Evolutionary conservation across 2,797 vertebrate species (phyloP), one percentile per base, ranked within the genome.

Genomic region (Thaleichthys pacificus): DNA sequence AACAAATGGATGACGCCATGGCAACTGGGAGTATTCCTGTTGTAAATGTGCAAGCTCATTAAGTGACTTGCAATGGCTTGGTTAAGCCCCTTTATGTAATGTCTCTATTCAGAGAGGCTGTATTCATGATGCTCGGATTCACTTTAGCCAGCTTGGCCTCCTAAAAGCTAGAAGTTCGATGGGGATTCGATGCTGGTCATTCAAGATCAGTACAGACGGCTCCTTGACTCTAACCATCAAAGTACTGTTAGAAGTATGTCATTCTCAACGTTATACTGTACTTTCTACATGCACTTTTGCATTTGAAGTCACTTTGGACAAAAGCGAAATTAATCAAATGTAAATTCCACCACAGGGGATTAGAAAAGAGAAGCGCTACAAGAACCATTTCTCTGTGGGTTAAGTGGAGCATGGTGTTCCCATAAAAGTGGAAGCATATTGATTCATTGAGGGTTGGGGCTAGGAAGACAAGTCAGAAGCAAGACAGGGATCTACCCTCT

Each of bases 1-100:
- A 67, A 72, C 63, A 75, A 21, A 71, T 75, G 70, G 68, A 54
- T 42, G 47, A 56, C 38, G 28, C 69, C 70, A 79, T 79, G 66
- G 77, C 77, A 78, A 72, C 61, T 21, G 38, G 56, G 57, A 69
- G 61, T 56, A 58, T 65, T 61, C 51, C 65, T 54, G 58, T 69
- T 72, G 63, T 68, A 47, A 77, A 70, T 65, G 58, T 74, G 71
- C 51, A 28, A 62, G 32, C 68, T 68, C 38, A 68, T 62, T 21
- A 64, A 57, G 62, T 30, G 47, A 5, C 57, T 68, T 24, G 2
- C 57, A 49, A 64, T 28, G 57, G 58, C 22, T 35, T 61, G 66
- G 61, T 35, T 11, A 35, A 58, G 17, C 6, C 68, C 35, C n/a
- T 32, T 51, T 32, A 69, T 67, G 66, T 68, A 49, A 60, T 32